Evolutionary conservation across 1,140 invertebrate genomes (phyloP), one percentile per base, ranked within the genome.

Genomic region (Sesamia nonagrioides): DNA sequence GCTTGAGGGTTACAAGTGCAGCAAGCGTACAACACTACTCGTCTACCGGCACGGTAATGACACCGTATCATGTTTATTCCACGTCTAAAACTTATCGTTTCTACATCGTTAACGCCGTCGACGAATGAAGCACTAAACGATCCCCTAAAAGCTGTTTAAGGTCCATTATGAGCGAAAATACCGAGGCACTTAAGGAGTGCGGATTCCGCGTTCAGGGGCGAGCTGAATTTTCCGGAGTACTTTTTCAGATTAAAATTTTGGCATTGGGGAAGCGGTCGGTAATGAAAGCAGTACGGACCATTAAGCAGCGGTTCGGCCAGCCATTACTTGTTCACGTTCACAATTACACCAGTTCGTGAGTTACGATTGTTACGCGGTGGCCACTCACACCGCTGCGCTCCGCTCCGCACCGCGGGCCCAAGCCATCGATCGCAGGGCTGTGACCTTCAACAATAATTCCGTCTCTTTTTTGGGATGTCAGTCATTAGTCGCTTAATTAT

Each of bases 171-270:
- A 73, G 58, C 77, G 79, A 81, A 83, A 88, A 88, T 85, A 85
- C 84, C 82, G 80, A 79, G 80, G 79, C 85, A 84, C 85, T 86
- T 86, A 86, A 78, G 84, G 69, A 81, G 58, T 63, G 56, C 75
- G 78, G 73, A 77, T 54, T 66, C 74, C 74, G 17, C 74, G 60
- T 68, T 66, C 48, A 42, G 60, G 27, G 73, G 73, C 54, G 72
- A 54, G 40, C 58, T 68, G 61, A 77, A 77, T 77, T 77, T 77
- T 68, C 79, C 78, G 63, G 77, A 81, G 77, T 83, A 84, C 82
- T 82, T 83, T 82, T 83, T 84, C 80, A 86, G 84, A 86, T 86
- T 85, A 88, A 88, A 88, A 81, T 86, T 86, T 84, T 84, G 86
- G 73, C 82, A 82, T 82, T 79, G 80, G 42, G 78, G 66, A 83